Base-by-base conservation (phyloP, 2,113 vertebrate species). In the Mus spicilegus region DNA sequence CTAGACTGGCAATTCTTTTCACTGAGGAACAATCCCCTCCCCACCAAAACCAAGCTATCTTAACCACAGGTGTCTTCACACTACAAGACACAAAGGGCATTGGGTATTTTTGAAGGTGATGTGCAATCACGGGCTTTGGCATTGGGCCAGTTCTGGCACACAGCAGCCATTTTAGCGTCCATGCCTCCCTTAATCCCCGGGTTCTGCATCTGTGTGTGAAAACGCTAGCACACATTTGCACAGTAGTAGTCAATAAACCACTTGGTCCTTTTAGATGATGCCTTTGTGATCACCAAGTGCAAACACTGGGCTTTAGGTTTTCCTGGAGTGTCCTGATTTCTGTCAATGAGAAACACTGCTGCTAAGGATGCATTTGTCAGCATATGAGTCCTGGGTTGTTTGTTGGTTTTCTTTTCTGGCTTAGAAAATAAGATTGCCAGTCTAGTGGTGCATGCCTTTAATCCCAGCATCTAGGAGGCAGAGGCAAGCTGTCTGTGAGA, bases 381-480 rank as follows among this genome's bases (percentile, higher is more conserved):
- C 89, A 67, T n/a, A 67, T 26, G 26, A 56, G 2, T 26, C 42
- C 11, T 81, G 51, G 78, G 10, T 92, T 63, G 51, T 56, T 95
- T 51, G 42, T 77, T 39, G 24, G 13, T 19, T 46, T 85, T 69
- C 54, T 81, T 89, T 76, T 73, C 49, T 72, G 36, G 54, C 87
- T 92, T 89, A 73, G 84, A 58, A 96, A 88, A 94, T n/a, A 81
- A 81, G 78, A 13, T n/a, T n/a, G 78, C 20, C 19, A 58, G 33
- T 58, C 78, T n/a, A n/a, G 51, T 26, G 3, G 22, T 39, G 2
- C 22, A 61, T 2, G 13, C 56, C 75, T 82, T 61, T 39, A 61
- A 26, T 26, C n/a, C 80, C 54, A 26, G 36, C 12, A 39, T 61
- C 24, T 39, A 39, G 6, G 80, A 82, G 56, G 22, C 56, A 82